A percentile compares a stretch with the other conserved stretches of the same genome.
These are phyloP conservation scores for Chloroclystis v-ata DNA, from an alignment of 2,888 invertebrate genomes.

Conservation along the genomic window DNA sequence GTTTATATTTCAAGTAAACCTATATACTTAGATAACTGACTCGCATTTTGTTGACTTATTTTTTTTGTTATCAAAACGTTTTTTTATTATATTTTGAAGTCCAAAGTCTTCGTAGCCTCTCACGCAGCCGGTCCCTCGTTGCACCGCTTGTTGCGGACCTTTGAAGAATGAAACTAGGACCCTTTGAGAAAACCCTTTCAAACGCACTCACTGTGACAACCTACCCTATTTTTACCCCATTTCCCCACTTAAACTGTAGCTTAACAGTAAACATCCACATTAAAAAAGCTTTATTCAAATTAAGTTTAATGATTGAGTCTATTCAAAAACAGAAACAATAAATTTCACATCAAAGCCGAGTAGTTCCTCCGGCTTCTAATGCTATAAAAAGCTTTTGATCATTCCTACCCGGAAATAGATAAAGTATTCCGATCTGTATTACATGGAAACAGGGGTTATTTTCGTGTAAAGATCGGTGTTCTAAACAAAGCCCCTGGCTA, in stretches of 20 bases:
- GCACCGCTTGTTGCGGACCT: conserved; percentile 30
- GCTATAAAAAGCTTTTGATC: neutral
- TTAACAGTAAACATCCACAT: too few species aligned
- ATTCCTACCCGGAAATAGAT: neutral
- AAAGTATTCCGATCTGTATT: neutral
- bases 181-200: neutral
- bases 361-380: too few species aligned
- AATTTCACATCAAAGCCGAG: too few species aligned
- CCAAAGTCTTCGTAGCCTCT: conserved; percentile 22
- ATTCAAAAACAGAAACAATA: too few species aligned
- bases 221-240: neutral
- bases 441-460: neutral
- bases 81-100: conserved; percentile 17
- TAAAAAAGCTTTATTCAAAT: too few species aligned
- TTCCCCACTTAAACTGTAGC: too few species aligned
- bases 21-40: too few species aligned
- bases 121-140: conserved; percentile 36
- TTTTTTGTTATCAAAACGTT: neutral
- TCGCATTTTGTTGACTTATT: neutral
- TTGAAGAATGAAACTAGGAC: conserved; percentile 12
- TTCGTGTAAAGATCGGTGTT: neutral
- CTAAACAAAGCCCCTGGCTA: conserved; percentile 34
- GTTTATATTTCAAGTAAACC: too few species aligned
- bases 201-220: neutral
- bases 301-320: too few species aligned